Evolutionary conservation across 2,888 invertebrate species (phyloP).

Genomic region (Eulithis prunata): DNA sequence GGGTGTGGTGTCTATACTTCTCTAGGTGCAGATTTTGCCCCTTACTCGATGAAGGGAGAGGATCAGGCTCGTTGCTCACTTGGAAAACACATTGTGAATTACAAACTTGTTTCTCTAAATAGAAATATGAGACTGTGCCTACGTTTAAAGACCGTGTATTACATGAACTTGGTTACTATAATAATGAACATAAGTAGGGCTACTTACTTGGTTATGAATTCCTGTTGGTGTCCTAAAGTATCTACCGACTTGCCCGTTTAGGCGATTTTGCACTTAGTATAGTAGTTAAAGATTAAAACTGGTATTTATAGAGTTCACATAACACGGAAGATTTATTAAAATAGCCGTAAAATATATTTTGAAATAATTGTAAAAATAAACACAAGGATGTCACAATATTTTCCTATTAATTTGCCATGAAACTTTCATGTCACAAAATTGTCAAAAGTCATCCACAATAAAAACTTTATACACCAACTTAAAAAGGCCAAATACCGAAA

Average conservation of each 20-base stretch:
- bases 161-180: no score
- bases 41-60: slow-evolving; percentile 21
- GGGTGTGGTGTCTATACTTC: not conserved
- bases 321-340: slow-evolving; percentile 16
- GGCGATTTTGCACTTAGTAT: slow-evolving; percentile 12
- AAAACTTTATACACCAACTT: slow-evolving; percentile 2
- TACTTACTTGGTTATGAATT: slow-evolving; percentile 12
- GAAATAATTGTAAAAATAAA: slow-evolving; percentile 14
- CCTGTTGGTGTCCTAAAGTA: not conserved
- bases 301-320: slow-evolving; percentile 3
- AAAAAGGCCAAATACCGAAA: not conserved
- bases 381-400: slow-evolving; percentile 8
- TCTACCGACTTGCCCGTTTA: not conserved
- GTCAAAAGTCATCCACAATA: slow-evolving; percentile 1
- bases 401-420: not conserved
- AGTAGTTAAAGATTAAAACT: not conserved
- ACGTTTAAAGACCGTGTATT: no score
- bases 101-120: no score
- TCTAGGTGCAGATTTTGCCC: slow-evolving; percentile 3
- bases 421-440: not conserved
- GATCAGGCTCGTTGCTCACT: slow-evolving; percentile 43
- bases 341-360: slow-evolving; percentile 9
- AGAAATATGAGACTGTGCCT: no score
- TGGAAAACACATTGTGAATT: not conserved
- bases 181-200: no score